A percentile compares a stretch with the other conserved stretches of the same genome.
phyloP scores from a whole-genome alignment of 1,140 invertebrate genomes.

The Drosophila yakuba region DNA sequence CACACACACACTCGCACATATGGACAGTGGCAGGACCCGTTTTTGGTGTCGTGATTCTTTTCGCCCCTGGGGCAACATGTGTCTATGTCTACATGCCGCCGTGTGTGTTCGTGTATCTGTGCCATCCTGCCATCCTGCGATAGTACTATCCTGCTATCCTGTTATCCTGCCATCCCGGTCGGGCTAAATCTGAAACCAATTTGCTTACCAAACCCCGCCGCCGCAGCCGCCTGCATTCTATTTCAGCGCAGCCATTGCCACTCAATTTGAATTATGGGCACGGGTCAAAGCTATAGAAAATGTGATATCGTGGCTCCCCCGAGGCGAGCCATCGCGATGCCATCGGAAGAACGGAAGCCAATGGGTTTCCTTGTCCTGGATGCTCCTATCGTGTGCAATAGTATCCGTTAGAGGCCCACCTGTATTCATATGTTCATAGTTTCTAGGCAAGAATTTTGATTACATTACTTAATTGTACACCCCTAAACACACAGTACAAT shows the following conservation, averaged over 20 bases:
- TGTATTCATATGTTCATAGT: neutral
- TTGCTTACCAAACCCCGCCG: conserved; percentile 52
- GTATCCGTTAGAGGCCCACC: neutral
- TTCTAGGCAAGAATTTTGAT: too few species aligned
- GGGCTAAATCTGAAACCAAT: conserved; percentile 75
- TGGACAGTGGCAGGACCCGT: conserved; percentile 21
- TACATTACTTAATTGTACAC: too few species aligned
- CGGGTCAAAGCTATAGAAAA: conserved; percentile 23
- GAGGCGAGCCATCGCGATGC: neutral
- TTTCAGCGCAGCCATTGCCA: conserved; percentile 34
- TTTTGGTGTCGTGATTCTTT: conserved; percentile 46
- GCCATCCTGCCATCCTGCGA: neutral
- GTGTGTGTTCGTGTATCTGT: neutral
- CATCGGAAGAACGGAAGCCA: neutral
- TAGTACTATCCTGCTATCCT: too few species aligned
- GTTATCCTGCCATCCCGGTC: conserved; percentile 2
- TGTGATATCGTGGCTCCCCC: conserved; percentile 15
- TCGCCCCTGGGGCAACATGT: conserved; percentile 53
- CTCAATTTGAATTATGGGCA: conserved; percentile 53
- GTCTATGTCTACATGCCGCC: conserved; percentile 9
- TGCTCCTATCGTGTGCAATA: neutral
- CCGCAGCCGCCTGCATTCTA: conserved; percentile 5
- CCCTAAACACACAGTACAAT: too few species aligned
- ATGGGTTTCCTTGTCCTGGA: neutral
- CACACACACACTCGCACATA: neutral